phyloP scores from a whole-genome alignment of 2,888 invertebrate genomes.

The Salticus scenicus region DNA sequence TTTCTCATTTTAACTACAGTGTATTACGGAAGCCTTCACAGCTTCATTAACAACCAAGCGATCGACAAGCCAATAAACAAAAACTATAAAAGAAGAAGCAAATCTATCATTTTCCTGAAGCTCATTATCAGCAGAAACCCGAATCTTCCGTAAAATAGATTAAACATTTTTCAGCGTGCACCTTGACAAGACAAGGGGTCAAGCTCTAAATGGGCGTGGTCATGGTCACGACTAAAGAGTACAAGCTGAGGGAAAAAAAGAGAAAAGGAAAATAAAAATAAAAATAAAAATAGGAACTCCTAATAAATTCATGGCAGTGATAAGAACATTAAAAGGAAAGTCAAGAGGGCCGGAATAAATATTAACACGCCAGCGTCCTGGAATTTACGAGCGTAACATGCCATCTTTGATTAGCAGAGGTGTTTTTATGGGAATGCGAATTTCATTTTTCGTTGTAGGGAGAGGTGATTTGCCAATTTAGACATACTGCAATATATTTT shows the following conservation, averaged over 20 bases:
- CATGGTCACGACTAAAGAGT: constrained; percentile 36
- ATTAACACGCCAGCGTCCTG: constrained; percentile 48
- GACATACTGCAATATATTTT: no score
- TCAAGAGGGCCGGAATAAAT: constrained; percentile 44
- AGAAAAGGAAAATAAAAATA: no score
- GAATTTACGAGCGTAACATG: constrained; percentile 46
- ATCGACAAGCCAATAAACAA: background rate
- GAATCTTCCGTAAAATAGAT: constrained; percentile 61
- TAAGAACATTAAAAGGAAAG: constrained; percentile 55
- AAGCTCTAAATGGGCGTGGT: constrained; percentile 45
- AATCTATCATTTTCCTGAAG: constrained; percentile 32
- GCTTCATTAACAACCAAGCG: constrained; percentile 48
- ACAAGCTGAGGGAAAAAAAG: constrained; percentile 25
- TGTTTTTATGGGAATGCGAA: constrained; percentile 48
- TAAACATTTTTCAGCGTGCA: constrained; percentile 48
- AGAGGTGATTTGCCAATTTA: background rate
- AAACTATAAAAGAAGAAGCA: background rate
- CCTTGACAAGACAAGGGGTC: constrained; percentile 18
- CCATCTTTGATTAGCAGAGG: constrained; percentile 57
- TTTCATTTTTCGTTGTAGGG: background rate
- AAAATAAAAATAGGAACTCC: no score
- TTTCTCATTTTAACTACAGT: background rate
- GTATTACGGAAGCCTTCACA: constrained; percentile 55
- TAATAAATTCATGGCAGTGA: constrained; percentile 67
- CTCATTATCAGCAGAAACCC: constrained; percentile 59